A percentile compares a stretch with the other conserved stretches of the same genome.
These are phyloP conservation scores for Epirrita christyi DNA, from an alignment of 2,888 invertebrate genomes.

Conservation along the genomic window DNA sequence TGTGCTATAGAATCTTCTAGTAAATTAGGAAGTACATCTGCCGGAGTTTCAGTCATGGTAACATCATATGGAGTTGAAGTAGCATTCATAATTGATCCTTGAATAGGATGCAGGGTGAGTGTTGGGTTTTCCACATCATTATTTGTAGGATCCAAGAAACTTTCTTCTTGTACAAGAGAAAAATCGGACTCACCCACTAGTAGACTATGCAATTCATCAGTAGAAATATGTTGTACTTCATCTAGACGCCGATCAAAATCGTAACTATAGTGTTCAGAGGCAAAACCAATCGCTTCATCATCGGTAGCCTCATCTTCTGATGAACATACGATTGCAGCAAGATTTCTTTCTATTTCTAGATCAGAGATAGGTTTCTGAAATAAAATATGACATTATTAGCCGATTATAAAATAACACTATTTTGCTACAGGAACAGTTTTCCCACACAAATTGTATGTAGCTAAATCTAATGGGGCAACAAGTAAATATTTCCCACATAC, in stretches of 20 bases:
- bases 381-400: no score
- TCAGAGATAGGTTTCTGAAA: no score
- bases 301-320: constrained; percentile 4
- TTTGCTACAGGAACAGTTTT: no score
- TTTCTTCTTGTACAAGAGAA: constrained; percentile 26
- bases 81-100: neutral
- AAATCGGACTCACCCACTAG: constrained; percentile 33
- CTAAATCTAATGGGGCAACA: no score
- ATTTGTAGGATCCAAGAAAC: neutral
- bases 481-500: no score
- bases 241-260: constrained; percentile 33
- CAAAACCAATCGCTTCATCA: constrained; percentile 1
- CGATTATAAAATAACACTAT: no score
- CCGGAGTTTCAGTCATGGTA: constrained; percentile 12
- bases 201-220: constrained; percentile 31
- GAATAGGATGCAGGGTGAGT: no score
- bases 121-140: neutral
- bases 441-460: no score
- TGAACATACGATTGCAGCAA: no score
- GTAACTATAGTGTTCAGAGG: constrained; percentile 11
- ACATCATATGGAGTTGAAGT: neutral
- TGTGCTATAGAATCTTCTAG: no score
- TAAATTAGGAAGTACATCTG: neutral
- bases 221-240: constrained; percentile 32
- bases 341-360: no score